Evolutionary conservation across 2,113 vertebrate species (phyloP), one percentile per base, ranked within the genome.

Genomic region (Ophthalmolycus amberensis): DNA sequence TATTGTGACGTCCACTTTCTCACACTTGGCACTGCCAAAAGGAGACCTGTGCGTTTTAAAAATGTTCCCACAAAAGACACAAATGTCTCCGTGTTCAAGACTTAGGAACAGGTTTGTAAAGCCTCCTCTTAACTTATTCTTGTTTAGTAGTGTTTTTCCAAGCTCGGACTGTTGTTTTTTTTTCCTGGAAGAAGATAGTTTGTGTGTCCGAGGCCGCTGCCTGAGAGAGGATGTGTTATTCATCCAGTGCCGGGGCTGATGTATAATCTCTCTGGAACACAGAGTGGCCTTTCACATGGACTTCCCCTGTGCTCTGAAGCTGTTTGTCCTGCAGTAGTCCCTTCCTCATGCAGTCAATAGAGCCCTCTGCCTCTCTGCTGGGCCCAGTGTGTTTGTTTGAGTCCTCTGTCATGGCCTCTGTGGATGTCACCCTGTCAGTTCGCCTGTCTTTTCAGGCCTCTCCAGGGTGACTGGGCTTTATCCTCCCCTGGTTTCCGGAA

Each of bases 271-370:
- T 52, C 70, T 62, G 73, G 75, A 90, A 80, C 82, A 89, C 79
- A 87, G 84, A 79, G 81, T 88, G 87, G 80, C 84, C 84, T 89
- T 58, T 92, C 88, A 89, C 88, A 88, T 78, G 79, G 85, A 92
- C 91, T 88, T 89, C 87, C 89, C 87, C 70, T 71, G 52, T 83
- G 66, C 77, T 83, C 64, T 42, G 25, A 59, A 64, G 82, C 81
- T 77, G 71, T 72, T 78, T 85, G 89, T 62, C 79, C 60, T 74
- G 71, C 62, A 22, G 34, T 77, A 15, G 22, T 48, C 63, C 80
- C 80, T 77, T 85, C 76, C 68, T 82, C 52, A n/a, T 68, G 75
- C 66, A 82, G 73, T 91, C 82, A 82, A 62, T 86, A 64, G 62
- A 85, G 58, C 70, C 75, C 75, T 44, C 71, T 52, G 69, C 64